phyloP scores from a whole-genome alignment of 92 coral and sea anemone genomes.

The Zoanthus gigantus region DNA sequence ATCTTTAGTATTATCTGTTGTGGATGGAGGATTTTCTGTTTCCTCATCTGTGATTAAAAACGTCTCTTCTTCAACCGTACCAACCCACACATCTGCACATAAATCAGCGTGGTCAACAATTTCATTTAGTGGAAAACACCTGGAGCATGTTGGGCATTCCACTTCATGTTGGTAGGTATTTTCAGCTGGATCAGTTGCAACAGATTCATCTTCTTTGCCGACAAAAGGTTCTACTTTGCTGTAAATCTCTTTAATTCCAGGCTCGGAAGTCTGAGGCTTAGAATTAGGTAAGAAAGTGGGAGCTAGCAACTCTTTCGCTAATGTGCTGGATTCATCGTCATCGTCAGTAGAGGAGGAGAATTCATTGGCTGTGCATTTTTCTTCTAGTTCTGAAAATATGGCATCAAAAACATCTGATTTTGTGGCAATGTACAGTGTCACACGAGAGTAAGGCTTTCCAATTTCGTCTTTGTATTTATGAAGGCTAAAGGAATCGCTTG shows the following conservation, averaged over 20 bases:
- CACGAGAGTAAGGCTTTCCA: background rate
- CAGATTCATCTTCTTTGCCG: conserved; percentile 22
- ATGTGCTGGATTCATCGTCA: background rate
- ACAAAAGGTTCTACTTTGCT: conserved; percentile 26
- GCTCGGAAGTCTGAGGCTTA: conserved; percentile 24
- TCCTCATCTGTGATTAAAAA: background rate
- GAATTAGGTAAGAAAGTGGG: conserved; percentile 29
- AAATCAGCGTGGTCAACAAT: conserved; percentile 60
- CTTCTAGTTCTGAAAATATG: background rate
- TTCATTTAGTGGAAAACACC: conserved; percentile 45
- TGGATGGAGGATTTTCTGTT: background rate
- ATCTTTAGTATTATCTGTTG: background rate
- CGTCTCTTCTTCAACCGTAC: conserved; percentile 37
- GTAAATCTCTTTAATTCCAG: conserved; percentile 27
- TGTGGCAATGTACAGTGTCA: background rate
- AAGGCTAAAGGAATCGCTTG: conserved; percentile 34
- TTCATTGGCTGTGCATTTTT: too few species aligned
- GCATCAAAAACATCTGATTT: background rate
- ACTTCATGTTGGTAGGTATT: conserved; percentile 15
- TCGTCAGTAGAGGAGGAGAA: background rate
- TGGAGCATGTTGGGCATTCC: conserved; percentile 51
- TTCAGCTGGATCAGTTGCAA: conserved; percentile 6
- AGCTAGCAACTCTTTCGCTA: conserved; percentile 25
- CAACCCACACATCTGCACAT: conserved; percentile 55
- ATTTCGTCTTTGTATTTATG: conserved; percentile 45